Conservation (phyloP, 2,113 vertebrate species). For the Scortum barcoo region DNA sequence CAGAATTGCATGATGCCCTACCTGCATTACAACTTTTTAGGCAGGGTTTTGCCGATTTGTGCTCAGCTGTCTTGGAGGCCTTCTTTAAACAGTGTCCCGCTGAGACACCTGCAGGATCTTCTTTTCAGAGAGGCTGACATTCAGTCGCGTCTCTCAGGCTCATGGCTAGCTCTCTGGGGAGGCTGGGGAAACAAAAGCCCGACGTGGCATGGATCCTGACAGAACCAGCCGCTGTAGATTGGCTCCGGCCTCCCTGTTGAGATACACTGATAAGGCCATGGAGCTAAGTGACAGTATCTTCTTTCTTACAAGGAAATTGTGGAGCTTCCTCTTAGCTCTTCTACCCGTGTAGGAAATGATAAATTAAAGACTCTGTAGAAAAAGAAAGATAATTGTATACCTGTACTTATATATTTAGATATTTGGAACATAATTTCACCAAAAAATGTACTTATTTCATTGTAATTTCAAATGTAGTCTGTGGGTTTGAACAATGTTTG, state of each 20-base stretch:
- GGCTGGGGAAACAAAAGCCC: slow-evolving; percentile 58
- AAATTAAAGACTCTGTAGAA: neutral
- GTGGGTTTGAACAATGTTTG: too few species aligned
- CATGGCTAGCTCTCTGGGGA: slow-evolving; percentile 63
- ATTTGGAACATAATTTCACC: neutral
- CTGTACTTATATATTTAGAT: neutral
- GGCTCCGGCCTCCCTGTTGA: slow-evolving; percentile 58
- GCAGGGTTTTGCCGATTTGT: slow-evolving; percentile 45
- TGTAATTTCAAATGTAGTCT: too few species aligned
- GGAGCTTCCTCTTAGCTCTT: slow-evolving; percentile 13
- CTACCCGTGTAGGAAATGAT: neutral
- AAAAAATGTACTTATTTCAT: too few species aligned
- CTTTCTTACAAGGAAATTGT: slow-evolving; percentile 16
- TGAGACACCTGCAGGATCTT: slow-evolving; percentile 57
- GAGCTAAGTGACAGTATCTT: slow-evolving; percentile 51
- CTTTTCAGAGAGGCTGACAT: slow-evolving; percentile 64
- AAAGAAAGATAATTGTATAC: neutral
- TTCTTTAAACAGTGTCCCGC: slow-evolving; percentile 55
- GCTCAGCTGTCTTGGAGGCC: slow-evolving; percentile 38
- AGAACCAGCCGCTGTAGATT: slow-evolving; percentile 56
- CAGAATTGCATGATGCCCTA: slow-evolving; percentile 20
- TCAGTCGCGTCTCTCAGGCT: slow-evolving; percentile 60
- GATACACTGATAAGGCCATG: slow-evolving; percentile 60
- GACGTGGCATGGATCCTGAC: slow-evolving; percentile 51
- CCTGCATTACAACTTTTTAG: slow-evolving; percentile 16